phyloP scores from a whole-genome alignment of 2,888 invertebrate species.

The Ashinkailepas kermadecensis region DNA sequence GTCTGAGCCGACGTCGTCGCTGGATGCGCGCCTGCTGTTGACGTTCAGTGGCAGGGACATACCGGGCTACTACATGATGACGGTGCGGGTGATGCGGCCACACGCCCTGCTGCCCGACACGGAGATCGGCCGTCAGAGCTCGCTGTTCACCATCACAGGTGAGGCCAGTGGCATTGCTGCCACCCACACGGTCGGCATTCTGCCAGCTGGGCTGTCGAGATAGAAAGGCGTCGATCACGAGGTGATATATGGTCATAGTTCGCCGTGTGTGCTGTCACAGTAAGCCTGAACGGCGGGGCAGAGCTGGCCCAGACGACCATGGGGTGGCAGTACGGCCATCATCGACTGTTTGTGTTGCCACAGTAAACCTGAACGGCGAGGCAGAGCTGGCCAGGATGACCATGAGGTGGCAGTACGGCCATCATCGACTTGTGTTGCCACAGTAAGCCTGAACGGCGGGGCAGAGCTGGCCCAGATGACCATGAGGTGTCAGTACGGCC shows the following conservation, averaged over 20 bases:
- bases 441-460: too few relatives aligned
- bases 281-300: background rate
- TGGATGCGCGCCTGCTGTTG: background rate
- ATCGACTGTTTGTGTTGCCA: too few relatives aligned
- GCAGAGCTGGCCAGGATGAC: background rate
- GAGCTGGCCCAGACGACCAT: background rate
- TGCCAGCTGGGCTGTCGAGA: too few relatives aligned
- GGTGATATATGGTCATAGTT: too few relatives aligned
- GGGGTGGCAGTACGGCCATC: too few relatives aligned
- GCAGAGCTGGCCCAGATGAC: too few relatives aligned
- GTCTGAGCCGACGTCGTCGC: background rate
- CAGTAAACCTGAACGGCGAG: background rate
- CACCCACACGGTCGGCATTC: too few relatives aligned
- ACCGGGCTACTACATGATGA: background rate
- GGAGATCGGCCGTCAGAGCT: background rate
- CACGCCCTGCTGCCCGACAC: background rate
- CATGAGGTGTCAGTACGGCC: too few relatives aligned
- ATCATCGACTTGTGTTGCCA: too few relatives aligned
- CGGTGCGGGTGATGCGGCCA: background rate
- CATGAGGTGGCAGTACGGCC: too few relatives aligned
- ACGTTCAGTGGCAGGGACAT: background rate
- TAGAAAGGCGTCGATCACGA: background rate
- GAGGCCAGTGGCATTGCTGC: background rate
- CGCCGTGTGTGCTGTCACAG: background rate
- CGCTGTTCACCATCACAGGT: background rate